Evolutionary conservation across 2,113 vertebrate species (phyloP).

Genomic region (Sphyrna mokarran): DNA sequence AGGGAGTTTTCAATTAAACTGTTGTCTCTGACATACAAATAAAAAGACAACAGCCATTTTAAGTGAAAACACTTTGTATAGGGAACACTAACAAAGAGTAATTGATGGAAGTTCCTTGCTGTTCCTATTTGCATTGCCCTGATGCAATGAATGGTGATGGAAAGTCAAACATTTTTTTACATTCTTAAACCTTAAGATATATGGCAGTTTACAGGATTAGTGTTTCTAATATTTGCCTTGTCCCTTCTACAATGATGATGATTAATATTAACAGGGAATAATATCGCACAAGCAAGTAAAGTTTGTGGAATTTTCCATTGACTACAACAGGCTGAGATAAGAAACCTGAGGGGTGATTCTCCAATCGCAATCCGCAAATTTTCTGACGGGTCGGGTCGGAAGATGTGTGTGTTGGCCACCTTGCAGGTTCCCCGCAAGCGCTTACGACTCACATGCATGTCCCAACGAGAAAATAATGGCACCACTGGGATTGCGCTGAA

Average conservation of each 20-base stretch:
- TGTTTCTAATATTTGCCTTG: background rate
- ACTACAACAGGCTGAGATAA: too few species aligned
- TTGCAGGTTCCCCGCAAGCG: too few species aligned
- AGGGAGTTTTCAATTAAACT: conserved; percentile 22
- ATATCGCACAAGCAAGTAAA: background rate
- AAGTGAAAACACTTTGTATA: conserved; percentile 6
- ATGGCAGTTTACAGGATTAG: background rate
- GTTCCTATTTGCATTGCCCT: background rate
- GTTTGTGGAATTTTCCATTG: background rate
- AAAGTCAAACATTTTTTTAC: background rate
- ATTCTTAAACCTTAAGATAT: background rate
- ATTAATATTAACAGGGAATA: background rate
- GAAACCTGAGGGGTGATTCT: too few species aligned
- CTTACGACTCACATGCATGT: too few species aligned
- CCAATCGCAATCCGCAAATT: too few species aligned
- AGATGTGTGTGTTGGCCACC: too few species aligned
- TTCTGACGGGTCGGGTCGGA: too few species aligned
- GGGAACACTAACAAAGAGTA: background rate
- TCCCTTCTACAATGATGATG: background rate
- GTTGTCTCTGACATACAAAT: background rate
- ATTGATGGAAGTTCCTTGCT: background rate
- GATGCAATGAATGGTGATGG: background rate
- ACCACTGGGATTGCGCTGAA: too few species aligned
- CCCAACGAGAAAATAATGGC: too few species aligned
- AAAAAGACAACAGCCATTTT: background rate